Base-by-base conservation (phyloP, 1,140 invertebrate species). In the Drosophila saltans region DNA sequence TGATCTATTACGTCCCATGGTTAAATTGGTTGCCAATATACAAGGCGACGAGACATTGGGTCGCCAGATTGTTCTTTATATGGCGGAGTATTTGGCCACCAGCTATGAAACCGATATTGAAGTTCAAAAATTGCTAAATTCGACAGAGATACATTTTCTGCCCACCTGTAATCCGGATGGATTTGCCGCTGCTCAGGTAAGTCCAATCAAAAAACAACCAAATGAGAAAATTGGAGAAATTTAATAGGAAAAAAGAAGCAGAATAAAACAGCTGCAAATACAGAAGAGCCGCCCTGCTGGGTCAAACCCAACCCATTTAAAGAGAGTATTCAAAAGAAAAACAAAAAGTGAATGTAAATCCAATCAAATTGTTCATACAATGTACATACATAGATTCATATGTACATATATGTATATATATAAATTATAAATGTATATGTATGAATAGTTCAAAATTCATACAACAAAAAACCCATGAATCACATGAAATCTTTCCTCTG, bases 1-100 rank as follows among this genome's bases (percentile, higher is more conserved):
- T 4, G 78, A 91, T 70, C 57, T 91, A 11, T 56, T 91, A 8
- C 81, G 90, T 41, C 98, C 98, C 0, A 97, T 98, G 94, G 96
- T 99, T 65, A 99, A 99, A 93, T 97, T 97, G 93, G 96, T 99
- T 28, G 98, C 96, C 0, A 99, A 99, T 91, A 99, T 99, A 96
- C 98, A 99, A 90, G 99, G 99, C 2, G 98, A 99, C 92, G 98
- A 99, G 93, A 94, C 97, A 2, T 93, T 99, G 9, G 98, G 98
- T 0, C 93, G 98, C 52, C 95, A 99, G 90, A 91, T 99, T 36
- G 92, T 98, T 41, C 93, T 99, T 9, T 96, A 95, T 81, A 93
- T 99, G 80, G 95, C 96, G 0, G 94, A 97, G 67, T 97, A 98
- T 93, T 92, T 99, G 30, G 93, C 98, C 16, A 78, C 91, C 2